phyloP scores from a whole-genome alignment of 2,113 vertebrate genomes.

The Rafetus swinhoei region DNA sequence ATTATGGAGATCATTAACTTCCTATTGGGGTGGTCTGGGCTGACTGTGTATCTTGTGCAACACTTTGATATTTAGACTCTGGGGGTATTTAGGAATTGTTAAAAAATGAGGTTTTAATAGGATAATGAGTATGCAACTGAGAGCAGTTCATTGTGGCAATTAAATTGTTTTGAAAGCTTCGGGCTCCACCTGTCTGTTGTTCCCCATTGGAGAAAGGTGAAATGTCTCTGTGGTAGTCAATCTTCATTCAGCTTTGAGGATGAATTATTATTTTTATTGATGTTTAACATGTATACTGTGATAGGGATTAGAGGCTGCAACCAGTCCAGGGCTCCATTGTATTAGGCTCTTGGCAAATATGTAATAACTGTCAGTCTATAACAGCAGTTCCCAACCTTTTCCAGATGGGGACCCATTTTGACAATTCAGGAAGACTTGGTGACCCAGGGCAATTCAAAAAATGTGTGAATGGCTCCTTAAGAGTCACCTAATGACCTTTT shows the following conservation, averaged over 20 bases:
- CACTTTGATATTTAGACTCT: slow-evolving; percentile 24
- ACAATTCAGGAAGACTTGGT: too few species aligned
- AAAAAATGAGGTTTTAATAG: slow-evolving; percentile 9
- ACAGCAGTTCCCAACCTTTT: too few species aligned
- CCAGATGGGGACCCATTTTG: too few species aligned
- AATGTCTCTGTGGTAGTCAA: background rate
- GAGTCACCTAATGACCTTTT: too few species aligned
- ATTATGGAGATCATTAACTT: slow-evolving; percentile 19
- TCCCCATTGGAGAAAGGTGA: background rate
- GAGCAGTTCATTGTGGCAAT: background rate
- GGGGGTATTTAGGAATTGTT: slow-evolving; percentile 6
- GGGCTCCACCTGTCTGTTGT: background rate
- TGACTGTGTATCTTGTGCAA: background rate
- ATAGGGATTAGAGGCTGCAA: background rate
- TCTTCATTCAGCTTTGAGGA: background rate
- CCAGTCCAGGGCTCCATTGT: background rate
- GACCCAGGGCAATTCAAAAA: too few species aligned
- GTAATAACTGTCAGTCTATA: background rate
- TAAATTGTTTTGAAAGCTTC: background rate
- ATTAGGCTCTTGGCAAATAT: background rate
- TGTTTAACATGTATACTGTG: background rate
- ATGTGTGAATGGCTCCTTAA: too few species aligned
- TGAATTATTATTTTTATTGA: background rate
- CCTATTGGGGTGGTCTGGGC: background rate
- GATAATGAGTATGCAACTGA: background rate